Percentiles rank a stretch among this genome's conserved stretches.
Conservation (phyloP, 2,113 vertebrate species). For the Microcebus tavaratra region DNA sequence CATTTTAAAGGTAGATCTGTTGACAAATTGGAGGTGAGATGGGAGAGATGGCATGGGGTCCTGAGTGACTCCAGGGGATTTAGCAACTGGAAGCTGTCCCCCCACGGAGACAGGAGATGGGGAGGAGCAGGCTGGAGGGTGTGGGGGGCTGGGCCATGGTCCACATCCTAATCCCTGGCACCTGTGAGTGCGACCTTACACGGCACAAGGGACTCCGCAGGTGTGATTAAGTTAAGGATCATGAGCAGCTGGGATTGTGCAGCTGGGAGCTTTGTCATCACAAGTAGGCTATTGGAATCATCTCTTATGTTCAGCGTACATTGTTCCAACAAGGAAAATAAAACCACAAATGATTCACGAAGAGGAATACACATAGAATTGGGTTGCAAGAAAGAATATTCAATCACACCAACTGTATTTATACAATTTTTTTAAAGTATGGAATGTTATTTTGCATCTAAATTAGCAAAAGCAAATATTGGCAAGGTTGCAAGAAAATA, state of each 20-base stretch:
- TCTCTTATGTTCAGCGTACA: no score
- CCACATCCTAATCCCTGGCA: neutral
- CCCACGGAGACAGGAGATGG: neutral
- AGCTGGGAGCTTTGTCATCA: no score
- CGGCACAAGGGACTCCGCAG: neutral
- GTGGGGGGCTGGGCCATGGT: no score
- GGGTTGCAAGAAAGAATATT: no score
- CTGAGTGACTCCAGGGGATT: neutral
- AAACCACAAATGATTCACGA: no score
- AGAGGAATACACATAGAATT: no score
- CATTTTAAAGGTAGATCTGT: neutral
- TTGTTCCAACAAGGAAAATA: no score
- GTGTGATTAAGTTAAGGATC: no score
- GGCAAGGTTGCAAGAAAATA: neutral
- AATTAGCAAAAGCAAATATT: slow-evolving; percentile 43
- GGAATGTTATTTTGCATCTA: neutral
- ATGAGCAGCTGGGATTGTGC: no score
- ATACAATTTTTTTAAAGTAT: neutral
- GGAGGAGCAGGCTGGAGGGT: no score
- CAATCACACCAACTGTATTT: neutral
- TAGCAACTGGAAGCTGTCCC: neutral
- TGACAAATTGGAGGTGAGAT: neutral
- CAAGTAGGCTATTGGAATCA: no score
- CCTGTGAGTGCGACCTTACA: neutral
- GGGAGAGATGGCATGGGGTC: neutral